phyloP scores from a whole-genome alignment of 2,888 invertebrate species.

The Lithosia quadra region DNA sequence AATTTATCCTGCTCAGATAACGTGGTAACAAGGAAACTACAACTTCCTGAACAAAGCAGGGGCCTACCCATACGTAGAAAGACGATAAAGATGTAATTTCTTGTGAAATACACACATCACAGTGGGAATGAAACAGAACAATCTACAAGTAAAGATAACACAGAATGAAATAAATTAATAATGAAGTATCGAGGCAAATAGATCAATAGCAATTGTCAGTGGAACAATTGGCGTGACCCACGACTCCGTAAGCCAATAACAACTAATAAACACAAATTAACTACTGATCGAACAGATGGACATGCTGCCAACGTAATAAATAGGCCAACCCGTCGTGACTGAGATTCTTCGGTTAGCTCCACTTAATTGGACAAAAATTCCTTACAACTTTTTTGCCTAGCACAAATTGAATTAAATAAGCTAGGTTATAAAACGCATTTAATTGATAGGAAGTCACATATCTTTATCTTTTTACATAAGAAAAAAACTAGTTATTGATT shows the following conservation, averaged over 20 bases:
- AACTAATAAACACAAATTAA: conserved; percentile 81
- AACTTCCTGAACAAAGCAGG: conserved; percentile 7
- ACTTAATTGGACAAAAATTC: conserved; percentile 19
- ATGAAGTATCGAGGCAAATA: conserved; percentile 59
- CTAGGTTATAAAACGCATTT: conserved; percentile 25
- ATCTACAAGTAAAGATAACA: conserved; percentile 30
- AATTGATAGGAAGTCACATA: conserved; percentile 31
- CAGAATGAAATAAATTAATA: conserved; percentile 48
- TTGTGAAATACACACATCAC: conserved; percentile 24
- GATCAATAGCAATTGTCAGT: conserved; percentile 67
- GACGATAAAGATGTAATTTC: conserved; percentile 20
- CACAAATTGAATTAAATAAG: conserved; percentile 28
- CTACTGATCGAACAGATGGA: conserved; percentile 65
- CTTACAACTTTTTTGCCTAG: conserved; percentile 16
- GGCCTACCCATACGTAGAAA: conserved; percentile 16
- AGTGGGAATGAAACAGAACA: conserved; percentile 40
- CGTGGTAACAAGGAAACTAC: neutral
- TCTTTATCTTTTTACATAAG: neutral
- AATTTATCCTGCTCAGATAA: no score
- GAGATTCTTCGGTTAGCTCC: conserved; percentile 32
- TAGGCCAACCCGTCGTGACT: conserved; percentile 39
- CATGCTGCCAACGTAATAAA: conserved; percentile 49
- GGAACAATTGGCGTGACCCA: conserved; percentile 72
- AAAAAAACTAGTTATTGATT: conserved; percentile 25
- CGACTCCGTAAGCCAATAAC: conserved; percentile 78